Evolutionary conservation across 1,140 invertebrate genomes (phyloP).

Genomic region (Bicyclus anynana): DNA sequence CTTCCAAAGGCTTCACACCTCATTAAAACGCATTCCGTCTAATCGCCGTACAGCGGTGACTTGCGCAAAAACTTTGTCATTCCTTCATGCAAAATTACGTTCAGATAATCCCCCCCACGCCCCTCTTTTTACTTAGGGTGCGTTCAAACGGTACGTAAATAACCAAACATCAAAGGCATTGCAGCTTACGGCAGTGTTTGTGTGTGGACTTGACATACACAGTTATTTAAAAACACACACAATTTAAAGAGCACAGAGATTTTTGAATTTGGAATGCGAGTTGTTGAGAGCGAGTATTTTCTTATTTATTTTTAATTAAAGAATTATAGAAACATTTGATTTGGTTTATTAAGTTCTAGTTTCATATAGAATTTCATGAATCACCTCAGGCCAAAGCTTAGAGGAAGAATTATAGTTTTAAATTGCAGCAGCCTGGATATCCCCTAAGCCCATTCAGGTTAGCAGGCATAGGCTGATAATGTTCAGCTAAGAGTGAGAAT

Average conservation of each 20-base stretch:
- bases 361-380: no score
- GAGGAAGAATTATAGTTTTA: no score
- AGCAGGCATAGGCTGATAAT: no score
- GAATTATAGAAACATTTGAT: no score
- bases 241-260: background rate
- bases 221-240: background rate
- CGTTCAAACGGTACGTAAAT: slow-evolving; percentile 13
- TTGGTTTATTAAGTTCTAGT: no score
- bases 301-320: no score
- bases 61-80: slow-evolving; percentile 53
- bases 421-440: no score
- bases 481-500: no score
- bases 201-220: background rate
- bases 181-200: background rate
- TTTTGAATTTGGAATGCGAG: no score
- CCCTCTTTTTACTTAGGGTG: slow-evolving; percentile 12
- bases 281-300: no score
- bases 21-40: slow-evolving; percentile 36
- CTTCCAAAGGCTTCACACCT: slow-evolving; percentile 18
- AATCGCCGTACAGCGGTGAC: slow-evolving; percentile 34
- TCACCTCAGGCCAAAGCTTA: no score
- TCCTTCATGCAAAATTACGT: slow-evolving; percentile 66
- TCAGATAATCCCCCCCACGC: slow-evolving; percentile 34
- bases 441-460: no score
- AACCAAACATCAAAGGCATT: background rate